Evolutionary conservation across 2,888 invertebrate genomes (phyloP).

Genomic region (Ophioninae sp.): DNA sequence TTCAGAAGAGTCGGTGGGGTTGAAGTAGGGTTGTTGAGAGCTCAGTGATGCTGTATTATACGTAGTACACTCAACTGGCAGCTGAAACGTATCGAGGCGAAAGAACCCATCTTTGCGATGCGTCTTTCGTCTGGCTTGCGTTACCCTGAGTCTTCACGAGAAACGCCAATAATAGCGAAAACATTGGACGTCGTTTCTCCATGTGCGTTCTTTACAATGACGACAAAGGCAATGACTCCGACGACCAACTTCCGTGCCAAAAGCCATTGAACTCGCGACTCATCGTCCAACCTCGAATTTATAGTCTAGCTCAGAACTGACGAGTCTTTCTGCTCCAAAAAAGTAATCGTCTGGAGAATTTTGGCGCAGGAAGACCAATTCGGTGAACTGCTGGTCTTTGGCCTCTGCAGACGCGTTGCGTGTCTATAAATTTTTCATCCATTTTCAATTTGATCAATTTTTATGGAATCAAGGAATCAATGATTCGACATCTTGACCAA

Average conservation of each 20-base stretch:
- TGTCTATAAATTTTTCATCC: background rate
- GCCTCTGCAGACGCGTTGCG: background rate
- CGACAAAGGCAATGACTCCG: conserved; percentile 4
- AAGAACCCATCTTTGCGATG: conserved; percentile 37
- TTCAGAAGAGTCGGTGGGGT: background rate
- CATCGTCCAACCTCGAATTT: conserved; percentile 26
- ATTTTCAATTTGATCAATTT: no score
- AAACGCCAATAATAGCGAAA: conserved; percentile 41
- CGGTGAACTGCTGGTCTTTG: background rate
- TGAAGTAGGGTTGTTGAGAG: conserved; percentile 18
- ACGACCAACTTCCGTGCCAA: conserved; percentile 45
- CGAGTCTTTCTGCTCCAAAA: conserved; percentile 3
- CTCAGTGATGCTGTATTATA: conserved; percentile 18
- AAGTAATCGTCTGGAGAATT: conserved; percentile 13
- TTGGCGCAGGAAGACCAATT: background rate
- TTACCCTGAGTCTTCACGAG: conserved; percentile 15
- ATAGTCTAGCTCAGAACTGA: background rate
- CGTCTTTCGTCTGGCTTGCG: conserved; percentile 27
- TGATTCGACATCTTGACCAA: background rate
- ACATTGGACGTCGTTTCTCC: conserved; percentile 18
- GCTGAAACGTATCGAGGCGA: conserved; percentile 19
- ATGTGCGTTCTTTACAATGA: conserved; percentile 16
- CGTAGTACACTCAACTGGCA: conserved; percentile 23
- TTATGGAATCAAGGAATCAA: background rate
- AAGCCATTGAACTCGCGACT: conserved; percentile 35